These are phyloP conservation scores for Nematopogon swammerdamellus DNA, from an alignment of 2,888 invertebrate genomes.

Conservation along the genomic window DNA sequence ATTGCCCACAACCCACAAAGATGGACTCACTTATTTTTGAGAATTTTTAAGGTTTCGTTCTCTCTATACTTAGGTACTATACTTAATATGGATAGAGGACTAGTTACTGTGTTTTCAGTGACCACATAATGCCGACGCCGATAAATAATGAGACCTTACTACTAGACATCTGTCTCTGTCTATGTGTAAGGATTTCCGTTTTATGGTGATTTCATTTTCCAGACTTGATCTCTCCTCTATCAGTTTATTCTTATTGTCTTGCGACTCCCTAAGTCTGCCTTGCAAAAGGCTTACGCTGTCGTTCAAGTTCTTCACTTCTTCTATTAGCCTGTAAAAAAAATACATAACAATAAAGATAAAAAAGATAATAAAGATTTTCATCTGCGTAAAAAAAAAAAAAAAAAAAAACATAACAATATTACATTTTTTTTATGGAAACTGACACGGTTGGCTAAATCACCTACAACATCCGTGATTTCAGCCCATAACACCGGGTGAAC, in stretches of 20 bases:
- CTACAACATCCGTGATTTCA: too few species aligned
- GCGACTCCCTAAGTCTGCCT: conserved; percentile 32
- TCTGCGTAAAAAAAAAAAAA: too few species aligned
- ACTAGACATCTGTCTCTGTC: conserved; percentile 40
- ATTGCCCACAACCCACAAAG: too few species aligned
- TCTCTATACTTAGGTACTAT: too few species aligned
- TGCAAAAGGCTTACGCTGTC: conserved; percentile 39
- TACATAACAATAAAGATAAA: not conserved
- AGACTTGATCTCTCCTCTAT: conserved; percentile 37
- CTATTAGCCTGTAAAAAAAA: conserved; percentile 23
- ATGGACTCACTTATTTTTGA: too few species aligned
- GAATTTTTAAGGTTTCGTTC: too few species aligned
- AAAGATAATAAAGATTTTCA: too few species aligned
- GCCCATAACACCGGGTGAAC: too few species aligned
- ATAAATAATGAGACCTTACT: conserved; percentile 40
- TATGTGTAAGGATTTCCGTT: conserved; percentile 37
- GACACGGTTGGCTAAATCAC: too few species aligned
- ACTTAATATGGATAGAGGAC: too few species aligned
- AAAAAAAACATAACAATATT: too few species aligned
- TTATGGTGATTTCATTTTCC: conserved; percentile 44
- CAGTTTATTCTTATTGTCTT: conserved; percentile 34
- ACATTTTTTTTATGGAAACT: too few species aligned
- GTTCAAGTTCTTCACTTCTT: conserved; percentile 42
- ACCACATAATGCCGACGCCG: conserved; percentile 44
- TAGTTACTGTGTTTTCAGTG: conserved; percentile 25